Evolutionary conservation across 2,113 vertebrate species (phyloP).

Genomic region (Pteropus alecto): DNA sequence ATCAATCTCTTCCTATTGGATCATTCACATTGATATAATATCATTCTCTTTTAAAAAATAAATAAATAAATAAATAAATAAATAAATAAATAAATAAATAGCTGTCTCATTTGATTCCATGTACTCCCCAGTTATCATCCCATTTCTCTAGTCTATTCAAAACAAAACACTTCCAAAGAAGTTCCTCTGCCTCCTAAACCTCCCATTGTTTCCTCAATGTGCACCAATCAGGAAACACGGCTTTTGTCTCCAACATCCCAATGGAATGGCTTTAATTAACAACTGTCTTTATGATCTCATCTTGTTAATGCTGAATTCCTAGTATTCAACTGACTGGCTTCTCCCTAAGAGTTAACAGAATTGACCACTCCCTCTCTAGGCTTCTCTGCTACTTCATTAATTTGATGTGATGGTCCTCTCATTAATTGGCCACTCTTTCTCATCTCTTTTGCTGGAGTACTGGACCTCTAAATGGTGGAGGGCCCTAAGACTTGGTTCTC

Average conservation of each 20-base stretch:
- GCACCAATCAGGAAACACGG: neutral
- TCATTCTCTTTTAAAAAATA: neutral
- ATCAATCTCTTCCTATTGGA: neutral
- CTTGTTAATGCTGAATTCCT: neutral
- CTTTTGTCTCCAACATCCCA: neutral
- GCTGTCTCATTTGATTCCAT: neutral
- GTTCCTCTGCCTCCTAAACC: neutral
- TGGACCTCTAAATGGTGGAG: neutral
- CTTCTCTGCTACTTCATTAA: neutral
- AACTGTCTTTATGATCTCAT: neutral
- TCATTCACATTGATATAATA: neutral
- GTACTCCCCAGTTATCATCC: neutral
- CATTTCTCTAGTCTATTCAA: neutral
- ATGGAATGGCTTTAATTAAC: neutral
- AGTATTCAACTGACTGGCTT: neutral
- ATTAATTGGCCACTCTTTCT: neutral
- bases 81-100: no score
- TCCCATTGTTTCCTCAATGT: neutral
- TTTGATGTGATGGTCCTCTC: neutral
- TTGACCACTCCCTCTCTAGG: neutral
- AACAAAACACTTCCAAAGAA: neutral
- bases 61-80: no score
- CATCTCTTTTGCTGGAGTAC: neutral
- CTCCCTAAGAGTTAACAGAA: neutral
- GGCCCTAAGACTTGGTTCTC: neutral